Conservation (phyloP, 2,113 vertebrate genomes). For the Gymnogyps californianus region DNA sequence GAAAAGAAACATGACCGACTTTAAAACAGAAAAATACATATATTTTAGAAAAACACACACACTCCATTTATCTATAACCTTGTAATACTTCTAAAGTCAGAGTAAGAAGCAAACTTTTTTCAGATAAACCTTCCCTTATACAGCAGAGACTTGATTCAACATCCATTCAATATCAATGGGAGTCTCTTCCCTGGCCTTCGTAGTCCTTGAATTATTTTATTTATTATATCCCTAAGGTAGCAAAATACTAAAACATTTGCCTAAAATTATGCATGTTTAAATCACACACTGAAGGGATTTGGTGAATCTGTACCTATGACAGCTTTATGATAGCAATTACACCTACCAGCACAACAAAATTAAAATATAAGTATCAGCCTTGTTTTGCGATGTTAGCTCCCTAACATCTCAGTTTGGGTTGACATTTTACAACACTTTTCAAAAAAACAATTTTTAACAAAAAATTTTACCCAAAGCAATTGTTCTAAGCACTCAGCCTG, state of each 20-base stretch:
- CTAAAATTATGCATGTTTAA: not conserved
- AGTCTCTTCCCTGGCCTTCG: not conserved
- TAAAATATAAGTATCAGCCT: not conserved
- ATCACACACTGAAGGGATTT: not conserved
- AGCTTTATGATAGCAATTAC: not conserved
- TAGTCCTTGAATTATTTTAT: not conserved
- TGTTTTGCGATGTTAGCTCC: not conserved
- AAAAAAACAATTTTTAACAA: not conserved
- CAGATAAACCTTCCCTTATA: not conserved
- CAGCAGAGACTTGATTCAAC: not conserved
- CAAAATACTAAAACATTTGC: not conserved
- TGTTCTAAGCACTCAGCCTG: not conserved
- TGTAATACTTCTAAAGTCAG: not conserved
- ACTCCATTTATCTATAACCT: not conserved
- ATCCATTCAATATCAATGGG: not conserved
- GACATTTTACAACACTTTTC: not conserved
- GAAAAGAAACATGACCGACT: not conserved
- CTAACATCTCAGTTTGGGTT: not conserved
- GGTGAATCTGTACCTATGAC: not conserved
- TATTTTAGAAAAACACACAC: not conserved
- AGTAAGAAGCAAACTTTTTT: not conserved
- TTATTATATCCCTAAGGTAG: not conserved
- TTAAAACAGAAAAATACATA: not conserved
- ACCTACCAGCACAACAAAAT: not conserved
- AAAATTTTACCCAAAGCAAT: not conserved